Conservation (phyloP, 2,888 invertebrate genomes). For the Meganola albula region DNA sequence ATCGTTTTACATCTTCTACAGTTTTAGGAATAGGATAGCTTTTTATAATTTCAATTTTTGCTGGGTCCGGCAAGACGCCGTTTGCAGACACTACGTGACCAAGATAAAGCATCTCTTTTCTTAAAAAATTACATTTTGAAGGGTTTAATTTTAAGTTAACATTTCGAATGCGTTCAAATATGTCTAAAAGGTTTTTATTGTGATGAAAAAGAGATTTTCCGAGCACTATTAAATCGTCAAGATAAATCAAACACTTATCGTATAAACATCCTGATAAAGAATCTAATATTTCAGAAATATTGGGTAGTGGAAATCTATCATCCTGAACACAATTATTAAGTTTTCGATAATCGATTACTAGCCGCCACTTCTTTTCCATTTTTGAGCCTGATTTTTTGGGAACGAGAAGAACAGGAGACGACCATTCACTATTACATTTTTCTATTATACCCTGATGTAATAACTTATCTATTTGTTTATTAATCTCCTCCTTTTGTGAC, state of each 20-base stretch:
- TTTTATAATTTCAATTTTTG: conserved; percentile 5
- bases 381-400: neutral
- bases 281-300: conserved; percentile 2
- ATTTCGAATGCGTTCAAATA: neutral
- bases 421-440: conserved; percentile 2
- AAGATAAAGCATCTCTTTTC: neutral
- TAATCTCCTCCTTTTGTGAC: neutral
- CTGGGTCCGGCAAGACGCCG: neutral
- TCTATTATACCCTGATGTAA: conserved; percentile 1
- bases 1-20: conserved; percentile 2
- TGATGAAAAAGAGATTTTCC: neutral
- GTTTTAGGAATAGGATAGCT: neutral
- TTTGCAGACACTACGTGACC: neutral
- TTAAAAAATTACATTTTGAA: neutral
- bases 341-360: conserved; percentile 2
- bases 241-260: conserved; percentile 1
- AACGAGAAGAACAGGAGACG: neutral
- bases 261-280: conserved; percentile 3
- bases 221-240: neutral
- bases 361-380: conserved; percentile 1
- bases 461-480: conserved; percentile 1
- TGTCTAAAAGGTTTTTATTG: conserved; percentile 2
- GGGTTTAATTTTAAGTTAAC: conserved; percentile 1
- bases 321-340: conserved; percentile 1
- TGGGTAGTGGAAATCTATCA: conserved; percentile 3